Evolutionary conservation across 2,113 vertebrate species (phyloP), one percentile per base, ranked within the genome.

Genomic region (Siniperca knerii): DNA sequence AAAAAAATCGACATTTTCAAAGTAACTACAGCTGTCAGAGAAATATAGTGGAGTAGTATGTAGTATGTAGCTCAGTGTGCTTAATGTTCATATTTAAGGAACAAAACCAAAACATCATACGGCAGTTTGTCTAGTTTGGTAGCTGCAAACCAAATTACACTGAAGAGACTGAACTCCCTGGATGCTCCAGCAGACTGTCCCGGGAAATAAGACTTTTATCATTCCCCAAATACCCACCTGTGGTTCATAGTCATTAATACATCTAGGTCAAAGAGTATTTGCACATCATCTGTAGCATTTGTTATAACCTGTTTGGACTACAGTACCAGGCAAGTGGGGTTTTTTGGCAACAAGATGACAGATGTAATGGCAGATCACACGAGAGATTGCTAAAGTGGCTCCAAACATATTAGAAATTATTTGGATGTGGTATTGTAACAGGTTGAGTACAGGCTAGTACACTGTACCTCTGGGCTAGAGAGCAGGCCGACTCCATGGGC

Each of bases 401-500:
- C 16, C 15, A 8, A 37, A 15, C 12, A 33, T 54, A 9, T n/a
- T 57, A 13, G 11, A 57, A 16, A 68, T 60, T 35, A 48, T 58
- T 29, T 64, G 2, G 37, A 64, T 62, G 71, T 70, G 29, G 42
- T 71, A 50, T n/a, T 50, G 23, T 11, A 20, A 20, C 3, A 54
- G 18, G 66, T 9, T 64, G 11, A 77, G 33, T n/a, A 9, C 21
- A 35, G 21, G 33, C 1, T 16, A 3, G 21, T 1, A 1, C 8
- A 5, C 6, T 4, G 25, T 72, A 98, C 97, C 96, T 95, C 62
- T 94, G 83, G 69, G 94, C 91, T 0, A 95, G 15, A 0, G 87
- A 94, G 66, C 93, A 83, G 3, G 93, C 94, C 0, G 94, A 96
- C 73, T 95, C 95, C 75, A 97, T 85, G 0, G 97, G 97, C 3